phyloP scores from a whole-genome alignment of 1,140 invertebrate genomes.

The Zaprionus ornatus region DNA sequence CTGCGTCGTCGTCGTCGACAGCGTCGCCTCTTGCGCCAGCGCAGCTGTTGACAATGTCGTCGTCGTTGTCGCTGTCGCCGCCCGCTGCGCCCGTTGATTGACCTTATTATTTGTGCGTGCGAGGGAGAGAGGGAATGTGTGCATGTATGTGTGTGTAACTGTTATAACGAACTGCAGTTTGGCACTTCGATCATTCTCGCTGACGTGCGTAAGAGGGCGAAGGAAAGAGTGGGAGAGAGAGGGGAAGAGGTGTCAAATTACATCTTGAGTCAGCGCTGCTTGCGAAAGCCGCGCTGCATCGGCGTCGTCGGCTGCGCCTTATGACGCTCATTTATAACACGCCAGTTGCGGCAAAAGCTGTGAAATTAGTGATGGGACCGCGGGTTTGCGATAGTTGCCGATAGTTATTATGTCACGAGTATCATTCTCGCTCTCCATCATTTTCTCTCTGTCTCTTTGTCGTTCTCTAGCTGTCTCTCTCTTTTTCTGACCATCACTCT shows the following conservation, averaged over 20 bases:
- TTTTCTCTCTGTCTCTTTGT: no score
- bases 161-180: conserved; percentile 46
- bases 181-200: conserved; percentile 12
- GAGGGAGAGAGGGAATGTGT: not conserved
- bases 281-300: conserved; percentile 38
- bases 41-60: conserved; percentile 68
- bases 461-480: no score
- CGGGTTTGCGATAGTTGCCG: not conserved
- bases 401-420: not conserved
- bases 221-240: not conserved
- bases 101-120: conserved; percentile 67
- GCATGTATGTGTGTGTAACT: conserved; percentile 46
- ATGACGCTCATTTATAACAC: conserved; percentile 19
- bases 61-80: conserved; percentile 40
- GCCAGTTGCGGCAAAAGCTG: conserved; percentile 7
- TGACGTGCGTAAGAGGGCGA: not conserved
- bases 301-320: not conserved
- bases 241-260: conserved; percentile 58
- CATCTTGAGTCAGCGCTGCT: conserved; percentile 39
- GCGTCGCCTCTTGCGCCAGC: conserved; percentile 48
- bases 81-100: conserved; percentile 76
- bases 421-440: no score
- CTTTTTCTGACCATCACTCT: no score
- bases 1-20: conserved; percentile 15
- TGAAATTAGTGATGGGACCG: conserved; percentile 14